Base-by-base conservation (phyloP, 2,888 invertebrate species). In the Erebia ligea region DNA sequence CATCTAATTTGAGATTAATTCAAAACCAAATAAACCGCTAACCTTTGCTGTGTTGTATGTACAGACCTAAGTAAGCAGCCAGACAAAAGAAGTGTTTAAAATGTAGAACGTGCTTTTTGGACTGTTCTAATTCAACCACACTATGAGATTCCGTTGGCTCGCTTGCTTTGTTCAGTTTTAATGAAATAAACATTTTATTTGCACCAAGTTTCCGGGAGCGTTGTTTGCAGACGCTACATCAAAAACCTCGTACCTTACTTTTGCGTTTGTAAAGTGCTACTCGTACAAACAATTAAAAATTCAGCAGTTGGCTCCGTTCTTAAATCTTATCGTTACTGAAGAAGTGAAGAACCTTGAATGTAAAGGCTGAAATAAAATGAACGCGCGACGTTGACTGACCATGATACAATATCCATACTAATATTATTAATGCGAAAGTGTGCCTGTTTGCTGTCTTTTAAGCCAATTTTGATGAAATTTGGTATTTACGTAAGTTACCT, bases 151-250 rank as follows among this genome's bases (percentile, higher is more conserved):
- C 34, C 70, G 61, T 25, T 63, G 76, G 69, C 25, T 21, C 72
- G 65, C 48, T 66, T 76, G 71, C 70, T 72, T 77, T 76, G 67
- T 76, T 75, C 69, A 45, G 69, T 73, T 71, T 75, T 76, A 75
- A 75, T 75, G 73, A 42, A 73, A 73, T 73, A 68, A 68, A 66
- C 68, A 65, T 65, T 72, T 69, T 73, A 73, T 73, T 75, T 72
- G 71, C 66, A 21, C 72, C 48, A 71, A 70, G 67, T 73, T 75
- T 66, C 64, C 63, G 63, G 65, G 58, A 67, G 42, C 63, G 17
- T 66, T 59, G 42, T 73, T 73, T 58, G 52, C 56, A 13, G 54
- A 19, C 56, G 66, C 56, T 42, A 56, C 66, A 57, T 56, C 66
- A 66, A 66, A 66, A 66, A 56, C 21, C 48, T 17, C 48, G 62